Evolutionary conservation across 2,888 invertebrate genomes (phyloP), one percentile per base, ranked within the genome.

Genomic region (Malthinus seriepunctatus): DNA sequence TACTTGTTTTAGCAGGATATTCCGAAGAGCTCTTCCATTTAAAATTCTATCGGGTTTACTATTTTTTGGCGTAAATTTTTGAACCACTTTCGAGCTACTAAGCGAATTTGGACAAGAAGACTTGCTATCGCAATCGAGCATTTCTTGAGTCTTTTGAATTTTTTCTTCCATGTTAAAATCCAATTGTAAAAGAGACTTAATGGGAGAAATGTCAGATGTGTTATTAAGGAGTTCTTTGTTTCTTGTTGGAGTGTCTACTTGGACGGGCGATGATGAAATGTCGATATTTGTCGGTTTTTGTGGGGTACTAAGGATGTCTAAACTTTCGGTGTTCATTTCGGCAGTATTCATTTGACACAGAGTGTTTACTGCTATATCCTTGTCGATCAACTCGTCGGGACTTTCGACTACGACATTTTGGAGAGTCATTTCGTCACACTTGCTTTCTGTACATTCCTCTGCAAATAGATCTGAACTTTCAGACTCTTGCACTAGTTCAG

Each of bases 211-310:
- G 76, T 62, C 73, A 75, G 1, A 79, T 1, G 39, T 42, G 9
- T 23, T 42, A 9, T 15, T n/a, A 9, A 42, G 9, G 6, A 42
- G 12, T 8, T 42, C 85, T 67, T 79, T 74, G 56, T 82, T 76
- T 60, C 72, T 69, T 35, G 66, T 73, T 5, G 78, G 77, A 1
- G 78, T 78, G 34, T 76, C 74, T 1, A 63, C 62, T 3, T 65
- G 70, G 31, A 77, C 54, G 3, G 78, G 77, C 3, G 77, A 77
- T 9, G 72, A 67, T 5, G 72, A 73, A 42, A 60, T 54, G 9
- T 35, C 39, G 7, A 45, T 10, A 15, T 7, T 11, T 37, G 6
- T 12, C 2, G 37, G 1, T 5, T 23, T 23, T 23, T 23, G 23
- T 3, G 23, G 23, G 7, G 15, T 2, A 8, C 46, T 49, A 15